Base-by-base conservation (phyloP, 2,113 vertebrate species). In the Myrmophylax atrothorax region DNA sequence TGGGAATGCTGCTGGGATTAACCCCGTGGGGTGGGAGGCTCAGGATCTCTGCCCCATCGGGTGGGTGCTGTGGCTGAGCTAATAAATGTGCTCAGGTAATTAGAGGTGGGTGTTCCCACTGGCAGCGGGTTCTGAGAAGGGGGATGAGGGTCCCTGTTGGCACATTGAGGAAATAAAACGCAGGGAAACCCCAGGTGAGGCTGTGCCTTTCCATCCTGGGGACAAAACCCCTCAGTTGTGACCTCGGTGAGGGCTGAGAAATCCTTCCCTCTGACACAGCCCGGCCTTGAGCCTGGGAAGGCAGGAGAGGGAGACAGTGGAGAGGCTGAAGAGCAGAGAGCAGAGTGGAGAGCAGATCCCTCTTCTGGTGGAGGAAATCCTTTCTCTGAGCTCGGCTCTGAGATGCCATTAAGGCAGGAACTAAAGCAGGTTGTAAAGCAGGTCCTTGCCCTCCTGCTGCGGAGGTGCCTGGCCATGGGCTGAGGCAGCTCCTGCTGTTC, bases 31-130 rank as follows among this genome's bases (percentile, higher is more conserved):
- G 16, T 1, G 31, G 1, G 15, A 31, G 3, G 25, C 73, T 68
- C 9, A 0, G 7, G 33, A 9, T 2, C 33, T n/a, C 47, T 4
- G 1, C 14, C 15, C 1, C 10, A 9, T 2, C 33, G 1, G 18
- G 29, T 6, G 18, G n/a, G 7, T 38, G 55, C 28, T 4, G 69
- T 5, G 58, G 20, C 67, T 1, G 0, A 15, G 40, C 37, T 49
- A 26, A 55, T 50, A 4, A 68, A 46, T 0, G 12, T 0, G 29
- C 29, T 13, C 33, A 1, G 53, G 25, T 2, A 38, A 66, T 47
- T 24, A 44, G 20, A 26, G 63, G 5, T 4, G 17, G 53, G 24
- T 6, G 10, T 6, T 56, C 35, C 42, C 60, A n/a, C 6, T 12
- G 3, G 15, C 37, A 26, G 66, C n/a, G 3, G 81, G 13, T 14